phyloP scores from a whole-genome alignment of 2,113 vertebrate genomes.

The Engraulis encrasicolus region DNA sequence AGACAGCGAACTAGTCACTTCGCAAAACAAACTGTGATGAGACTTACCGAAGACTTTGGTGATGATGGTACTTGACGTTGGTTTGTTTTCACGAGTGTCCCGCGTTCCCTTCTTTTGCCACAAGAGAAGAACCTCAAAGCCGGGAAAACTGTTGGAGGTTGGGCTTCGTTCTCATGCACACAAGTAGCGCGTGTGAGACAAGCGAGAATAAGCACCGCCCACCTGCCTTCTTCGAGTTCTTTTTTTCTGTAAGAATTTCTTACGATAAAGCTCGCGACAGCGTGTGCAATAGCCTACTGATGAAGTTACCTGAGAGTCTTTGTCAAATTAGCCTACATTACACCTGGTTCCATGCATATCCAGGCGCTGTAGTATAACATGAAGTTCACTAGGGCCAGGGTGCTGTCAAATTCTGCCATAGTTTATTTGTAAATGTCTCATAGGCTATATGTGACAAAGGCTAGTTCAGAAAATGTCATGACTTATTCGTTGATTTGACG shows the following conservation, averaged over 20 bases:
- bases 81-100: not conserved
- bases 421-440: too few species aligned
- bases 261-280: not conserved
- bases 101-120: not conserved
- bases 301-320: not conserved
- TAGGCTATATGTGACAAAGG: too few species aligned
- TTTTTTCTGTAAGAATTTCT: not conserved
- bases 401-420: too few species aligned
- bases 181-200: not conserved
- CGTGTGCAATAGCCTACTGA: not conserved
- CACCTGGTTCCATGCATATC: too few species aligned
- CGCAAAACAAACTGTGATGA: not conserved
- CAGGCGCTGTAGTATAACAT: too few species aligned
- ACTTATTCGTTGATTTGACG: too few species aligned
- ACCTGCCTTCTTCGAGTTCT: not conserved
- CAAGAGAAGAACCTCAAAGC: conserved; percentile 9
- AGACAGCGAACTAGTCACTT: not conserved
- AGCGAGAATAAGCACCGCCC: not conserved
- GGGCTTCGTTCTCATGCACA: not conserved
- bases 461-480: too few species aligned
- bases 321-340: not conserved
- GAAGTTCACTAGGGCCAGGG: too few species aligned
- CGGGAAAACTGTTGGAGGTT: not conserved
- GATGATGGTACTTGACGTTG: not conserved
- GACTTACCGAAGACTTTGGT: conserved; percentile 2